Evolutionary conservation across 2,797 vertebrate genomes (phyloP).

Genomic region (Darevskia nairensis): DNA sequence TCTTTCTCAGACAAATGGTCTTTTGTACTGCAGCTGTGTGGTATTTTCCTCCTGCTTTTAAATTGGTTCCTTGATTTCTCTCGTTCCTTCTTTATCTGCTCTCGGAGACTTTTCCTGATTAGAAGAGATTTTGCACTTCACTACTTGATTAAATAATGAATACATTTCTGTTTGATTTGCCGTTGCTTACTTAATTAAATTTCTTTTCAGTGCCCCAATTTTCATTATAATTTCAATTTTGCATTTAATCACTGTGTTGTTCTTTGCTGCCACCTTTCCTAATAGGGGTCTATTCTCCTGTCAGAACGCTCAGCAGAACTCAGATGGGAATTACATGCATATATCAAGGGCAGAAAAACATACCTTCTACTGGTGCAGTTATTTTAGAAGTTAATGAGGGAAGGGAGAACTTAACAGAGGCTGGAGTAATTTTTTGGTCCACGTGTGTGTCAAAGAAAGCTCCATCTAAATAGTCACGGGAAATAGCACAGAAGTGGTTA

Average conservation of each 20-base stretch:
- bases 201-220: slow-evolving; percentile 76
- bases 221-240: slow-evolving; percentile 79
- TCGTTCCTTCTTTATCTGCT: slow-evolving; percentile 75
- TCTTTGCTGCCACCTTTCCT: slow-evolving; percentile 75
- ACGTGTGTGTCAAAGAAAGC: neutral
- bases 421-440: neutral
- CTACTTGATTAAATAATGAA: slow-evolving; percentile 79
- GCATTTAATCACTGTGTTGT: slow-evolving; percentile 78
- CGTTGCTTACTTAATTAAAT: slow-evolving; percentile 79
- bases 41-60: slow-evolving; percentile 69
- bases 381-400: slow-evolving; percentile 49
- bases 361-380: slow-evolving; percentile 37
- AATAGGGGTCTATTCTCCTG: slow-evolving; percentile 75
- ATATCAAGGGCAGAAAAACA: slow-evolving; percentile 14
- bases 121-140: slow-evolving; percentile 75
- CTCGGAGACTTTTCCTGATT: slow-evolving; percentile 73
- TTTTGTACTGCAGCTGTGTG: slow-evolving; percentile 40
- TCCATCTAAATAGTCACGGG: neutral
- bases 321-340: slow-evolving; percentile 48
- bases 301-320: slow-evolving; percentile 60
- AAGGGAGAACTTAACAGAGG: neutral
- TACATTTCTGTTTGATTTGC: slow-evolving; percentile 79
- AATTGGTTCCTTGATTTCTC: slow-evolving; percentile 76
- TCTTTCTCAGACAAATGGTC: slow-evolving; percentile 64
- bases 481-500: neutral